A percentile compares a stretch with the other conserved stretches of the same genome.
These are phyloP conservation scores for Diphyllodes magnificus DNA, from an alignment of 2,113 vertebrate genomes.

Conservation along the genomic window DNA sequence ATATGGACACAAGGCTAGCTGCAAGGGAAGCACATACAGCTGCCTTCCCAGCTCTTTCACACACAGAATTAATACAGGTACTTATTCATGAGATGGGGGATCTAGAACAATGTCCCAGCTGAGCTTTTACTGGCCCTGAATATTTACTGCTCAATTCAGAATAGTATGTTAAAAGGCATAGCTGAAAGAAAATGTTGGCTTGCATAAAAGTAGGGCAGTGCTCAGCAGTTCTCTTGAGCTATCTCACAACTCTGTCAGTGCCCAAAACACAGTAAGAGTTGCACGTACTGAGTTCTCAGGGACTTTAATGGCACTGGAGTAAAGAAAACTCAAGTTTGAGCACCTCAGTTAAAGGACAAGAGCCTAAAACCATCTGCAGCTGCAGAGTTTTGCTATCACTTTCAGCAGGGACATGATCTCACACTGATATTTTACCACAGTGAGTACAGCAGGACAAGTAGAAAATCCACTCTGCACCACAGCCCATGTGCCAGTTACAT, in stretches of 20 bases:
- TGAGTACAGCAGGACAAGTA: background rate
- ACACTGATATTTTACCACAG: background rate
- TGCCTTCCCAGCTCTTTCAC: background rate
- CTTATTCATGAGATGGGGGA: background rate
- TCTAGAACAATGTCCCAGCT: background rate
- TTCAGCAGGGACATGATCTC: background rate
- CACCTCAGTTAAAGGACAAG: background rate
- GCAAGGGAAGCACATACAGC: background rate
- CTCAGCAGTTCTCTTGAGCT: background rate
- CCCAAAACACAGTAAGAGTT: background rate
- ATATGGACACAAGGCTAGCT: background rate
- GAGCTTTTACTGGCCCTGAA: background rate
- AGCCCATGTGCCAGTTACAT: background rate
- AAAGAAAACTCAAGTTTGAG: background rate
- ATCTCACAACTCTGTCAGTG: background rate
- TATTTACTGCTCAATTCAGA: background rate
- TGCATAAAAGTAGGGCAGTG: background rate
- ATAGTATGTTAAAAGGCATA: background rate
- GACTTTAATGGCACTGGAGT: background rate
- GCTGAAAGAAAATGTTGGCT: background rate
- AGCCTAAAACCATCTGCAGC: background rate
- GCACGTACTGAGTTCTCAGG: background rate
- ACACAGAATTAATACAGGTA: background rate
- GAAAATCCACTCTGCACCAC: background rate
- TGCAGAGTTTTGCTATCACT: background rate